Evolutionary conservation across 2,888 invertebrate species (phyloP), one percentile per base, ranked within the genome.

Genomic region (Cordilura impudica): DNA sequence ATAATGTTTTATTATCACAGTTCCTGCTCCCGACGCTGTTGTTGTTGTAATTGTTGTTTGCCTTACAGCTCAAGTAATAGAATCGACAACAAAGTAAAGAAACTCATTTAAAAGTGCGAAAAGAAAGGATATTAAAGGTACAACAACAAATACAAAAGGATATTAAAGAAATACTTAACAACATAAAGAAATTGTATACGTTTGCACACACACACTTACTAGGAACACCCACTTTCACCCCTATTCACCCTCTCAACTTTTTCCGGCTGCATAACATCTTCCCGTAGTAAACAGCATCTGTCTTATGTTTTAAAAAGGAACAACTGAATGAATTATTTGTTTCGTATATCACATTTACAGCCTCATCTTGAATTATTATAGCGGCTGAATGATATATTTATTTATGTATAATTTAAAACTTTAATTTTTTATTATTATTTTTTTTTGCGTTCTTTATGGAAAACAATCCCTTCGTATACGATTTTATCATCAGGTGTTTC

Each of bases 321-420:
- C 51, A 67, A 61, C 74, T 23, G 56, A 67, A 79, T 79, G 79
- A 79, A 75, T 75, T 79, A 79, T 79, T 72, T 72, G 75, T 72
- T 79, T 75, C 71, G 67, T 67, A 75, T 75, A 72, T 67, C 75
- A 58, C 75, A 71, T 79, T 79, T 75, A 79, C 79, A 71, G 79
- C 74, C 75, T 79, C 79, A 79, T 79, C 75, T 72, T 79, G 79
- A 79, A 75, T 66, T 79, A 79, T 79, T 79, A 75, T 66, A 71
- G 63, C 79, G 67, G 56, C n/a, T 72, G 45, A 79, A 75, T 79
- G 75, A 75, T 75, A 69, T 56, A 60, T 53, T 66, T 74, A 56
- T 72, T 54, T 54, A 63, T 63, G 51, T 35, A 49, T 49, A 63
- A 63, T 63, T 63, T 51, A 63, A 63, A 63, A 63, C 35, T 63